Base-by-base conservation (phyloP, 1,140 invertebrate genomes). In the Pseudomyrmex sp. region DNA sequence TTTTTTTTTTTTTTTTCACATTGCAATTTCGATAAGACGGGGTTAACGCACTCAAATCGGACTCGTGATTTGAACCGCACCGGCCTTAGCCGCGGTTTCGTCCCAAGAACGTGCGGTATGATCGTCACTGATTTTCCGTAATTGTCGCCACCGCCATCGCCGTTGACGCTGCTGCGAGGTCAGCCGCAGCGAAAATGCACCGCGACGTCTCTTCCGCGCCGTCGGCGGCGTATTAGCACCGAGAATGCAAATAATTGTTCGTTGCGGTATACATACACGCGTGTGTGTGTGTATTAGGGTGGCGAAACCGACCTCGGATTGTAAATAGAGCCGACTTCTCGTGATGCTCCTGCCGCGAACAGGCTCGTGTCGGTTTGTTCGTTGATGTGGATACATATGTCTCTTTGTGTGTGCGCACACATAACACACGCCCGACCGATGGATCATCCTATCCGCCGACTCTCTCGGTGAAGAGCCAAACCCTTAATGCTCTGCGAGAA, bases 181-280 rank as follows among this genome's bases (percentile, higher is more conserved):
- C 56, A 10, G 18, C 18, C 48, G 52, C 54, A 72, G 65, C 35
- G 56, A 83, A 79, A 88, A 66, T 61, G 80, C 61, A 62, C 50
- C 65, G 56, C 61, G 65, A 74, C 68, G 58, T 68, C 59, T 66
- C 26, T 88, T 82, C 48, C 52, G 59, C 44, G 59, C 74, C 66
- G 72, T 85, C 18, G 65, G n/a, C 75, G 58, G 70, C 72, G 83
- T 88, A 88, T 88, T 88, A 88, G 86, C 83, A 69, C 88, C 77
- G 86, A 87, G 91, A 94, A 93, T 93, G 92, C 90, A 93, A 94
- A 94, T 93, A 93, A 94, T 93, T 93, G 89, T 93, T 93, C 85
- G 90, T 68, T 74, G 85, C 87, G 84, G 68, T 62, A 15, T 12
- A n/a, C 2, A 10, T 18, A 26, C 54, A 8, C 35, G 62, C n/a